These are phyloP conservation scores for Geophilus truncorum DNA, from an alignment of 2,888 invertebrate genomes.

Conservation along the genomic window DNA sequence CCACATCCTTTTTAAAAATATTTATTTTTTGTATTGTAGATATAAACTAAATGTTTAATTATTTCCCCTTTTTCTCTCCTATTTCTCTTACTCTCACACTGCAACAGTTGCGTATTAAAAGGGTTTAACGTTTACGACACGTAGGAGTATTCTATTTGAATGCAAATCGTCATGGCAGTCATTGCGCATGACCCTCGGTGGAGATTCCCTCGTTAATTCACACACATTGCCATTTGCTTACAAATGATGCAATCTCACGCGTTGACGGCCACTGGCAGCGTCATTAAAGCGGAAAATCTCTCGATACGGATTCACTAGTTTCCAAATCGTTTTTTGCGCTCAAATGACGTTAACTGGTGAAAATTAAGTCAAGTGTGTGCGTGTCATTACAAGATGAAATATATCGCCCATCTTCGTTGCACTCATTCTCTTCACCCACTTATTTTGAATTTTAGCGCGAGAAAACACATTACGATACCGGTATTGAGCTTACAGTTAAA, in stretches of 20 bases:
- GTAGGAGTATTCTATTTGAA: not conserved
- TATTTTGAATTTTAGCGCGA: too few relatives aligned
- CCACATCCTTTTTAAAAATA: not conserved
- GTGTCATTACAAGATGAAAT: not conserved
- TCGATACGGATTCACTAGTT: not conserved
- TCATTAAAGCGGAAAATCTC: not conserved
- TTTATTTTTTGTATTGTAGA: too few relatives aligned
- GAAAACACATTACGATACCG: too few relatives aligned
- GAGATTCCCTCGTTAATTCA: constrained; percentile 10
- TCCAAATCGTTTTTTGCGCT: not conserved
- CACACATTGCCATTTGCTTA: constrained; percentile 1
- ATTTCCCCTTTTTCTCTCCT: not conserved
- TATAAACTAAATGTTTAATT: not conserved
- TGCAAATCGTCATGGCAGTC: not conserved
- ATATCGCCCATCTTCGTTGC: too few relatives aligned
- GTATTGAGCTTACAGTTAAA: too few relatives aligned
- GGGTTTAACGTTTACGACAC: not conserved
- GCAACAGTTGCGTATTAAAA: not conserved
- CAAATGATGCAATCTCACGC: constrained; percentile 4
- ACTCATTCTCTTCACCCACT: too few relatives aligned
- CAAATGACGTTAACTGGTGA: not conserved
- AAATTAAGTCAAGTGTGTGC: not conserved
- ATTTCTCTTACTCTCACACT: not conserved
- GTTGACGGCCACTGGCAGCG: not conserved
- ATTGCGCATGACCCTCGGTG: not conserved